Evolutionary conservation across 1,140 invertebrate species (phyloP), one percentile per base, ranked within the genome.

Genomic region (Drosophila orena): DNA sequence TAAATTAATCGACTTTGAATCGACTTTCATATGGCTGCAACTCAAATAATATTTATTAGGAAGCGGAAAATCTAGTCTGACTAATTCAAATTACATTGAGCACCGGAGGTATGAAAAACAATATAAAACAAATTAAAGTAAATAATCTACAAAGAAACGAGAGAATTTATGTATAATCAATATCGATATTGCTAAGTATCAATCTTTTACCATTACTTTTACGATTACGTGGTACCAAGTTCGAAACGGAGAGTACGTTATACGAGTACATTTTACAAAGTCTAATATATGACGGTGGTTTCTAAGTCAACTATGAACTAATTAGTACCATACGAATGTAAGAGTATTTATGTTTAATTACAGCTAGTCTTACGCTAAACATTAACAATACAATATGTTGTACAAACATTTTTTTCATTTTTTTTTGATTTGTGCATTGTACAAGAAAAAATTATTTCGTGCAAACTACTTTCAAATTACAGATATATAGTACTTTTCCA

Each of bases 231-330:
- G 47, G 60, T 65, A 66, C 24, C 40, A 84, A 56, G 59, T 64
- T 69, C 43, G 35, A 66, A 65, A 77, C 50, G 37, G 38, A 58
- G 40, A 58, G 69, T 79, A 79, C 77, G 77, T 79, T 61, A 58
- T 81, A 77, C 56, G 59, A 79, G 62, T 86, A 85, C 77, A 81
- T 78, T 74, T 80, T 86, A 81, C 76, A 88, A 85, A 88, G 79
- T 88, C 83, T 88, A 88, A 88, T 77, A 88, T 77, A 88, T 88
- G 83, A 89, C 83, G 83, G 83, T 88, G 83, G 83, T 88, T 88
- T 88, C 84, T 88, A 88, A 89, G 62, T 88, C 76, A 79, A 83
- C 84, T 88, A 83, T 89, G 14, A 60, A 57, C 84, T 88, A 88
- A 77, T 81, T 81, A 47, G 70, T 44, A 44, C 42, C 42, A 44